Conservation (phyloP, 1,140 invertebrate species). For the Conopomorpha cramerella region DNA sequence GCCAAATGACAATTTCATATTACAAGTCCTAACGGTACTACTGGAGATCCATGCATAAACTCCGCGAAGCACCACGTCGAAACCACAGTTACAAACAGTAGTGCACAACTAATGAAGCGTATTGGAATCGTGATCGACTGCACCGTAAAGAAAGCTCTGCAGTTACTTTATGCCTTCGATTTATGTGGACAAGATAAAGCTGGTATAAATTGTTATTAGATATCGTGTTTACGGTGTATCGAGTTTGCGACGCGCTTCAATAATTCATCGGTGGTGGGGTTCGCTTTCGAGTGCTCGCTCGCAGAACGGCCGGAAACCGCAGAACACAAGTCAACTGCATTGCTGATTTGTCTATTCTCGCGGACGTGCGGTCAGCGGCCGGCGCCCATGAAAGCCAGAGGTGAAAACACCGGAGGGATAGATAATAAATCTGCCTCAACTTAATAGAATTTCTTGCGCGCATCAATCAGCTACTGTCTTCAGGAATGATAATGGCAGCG, state of each 20-base stretch:
- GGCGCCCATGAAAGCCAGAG: conserved; percentile 9
- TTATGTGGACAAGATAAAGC: neutral
- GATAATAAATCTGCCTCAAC: no score
- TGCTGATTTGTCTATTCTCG: conserved; percentile 20
- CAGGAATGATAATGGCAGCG: no score
- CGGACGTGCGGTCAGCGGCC: conserved; percentile 17
- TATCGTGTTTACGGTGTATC: conserved; percentile 28
- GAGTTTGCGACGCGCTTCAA: conserved; percentile 34
- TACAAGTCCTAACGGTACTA: no score
- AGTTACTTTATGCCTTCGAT: neutral
- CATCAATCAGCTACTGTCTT: neutral
- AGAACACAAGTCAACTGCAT: conserved; percentile 18
- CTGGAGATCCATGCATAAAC: no score
- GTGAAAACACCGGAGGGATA: no score
- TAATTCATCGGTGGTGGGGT: conserved; percentile 38
- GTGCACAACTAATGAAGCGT: neutral
- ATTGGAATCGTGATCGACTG: neutral
- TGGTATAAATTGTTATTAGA: conserved; percentile 7
- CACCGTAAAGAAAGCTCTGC: neutral
- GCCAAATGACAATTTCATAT: no score
- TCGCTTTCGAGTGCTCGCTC: conserved; percentile 37
- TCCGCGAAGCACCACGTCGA: no score
- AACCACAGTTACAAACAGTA: no score
- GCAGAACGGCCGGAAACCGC: conserved; percentile 31
- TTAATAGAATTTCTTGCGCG: conserved; percentile 23